These are phyloP conservation scores for Synergus itoensis DNA, from an alignment of 2,888 invertebrate genomes.

Conservation along the genomic window DNA sequence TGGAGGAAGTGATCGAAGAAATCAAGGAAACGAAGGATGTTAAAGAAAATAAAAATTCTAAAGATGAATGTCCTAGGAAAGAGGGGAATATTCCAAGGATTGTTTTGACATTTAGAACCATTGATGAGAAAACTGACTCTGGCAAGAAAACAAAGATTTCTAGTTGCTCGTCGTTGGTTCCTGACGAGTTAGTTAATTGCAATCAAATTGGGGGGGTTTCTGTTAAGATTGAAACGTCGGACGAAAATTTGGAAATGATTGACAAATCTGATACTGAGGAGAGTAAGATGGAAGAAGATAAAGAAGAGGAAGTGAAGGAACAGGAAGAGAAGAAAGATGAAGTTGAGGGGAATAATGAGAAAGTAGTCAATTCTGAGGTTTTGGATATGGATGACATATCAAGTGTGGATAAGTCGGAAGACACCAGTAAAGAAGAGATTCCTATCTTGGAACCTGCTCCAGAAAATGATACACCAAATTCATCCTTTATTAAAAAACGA, in stretches of 20 bases:
- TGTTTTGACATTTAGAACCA: conserved; percentile 82
- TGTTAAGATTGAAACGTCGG: conserved; percentile 74
- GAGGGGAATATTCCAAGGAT: conserved; percentile 80
- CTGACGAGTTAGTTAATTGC: conserved; percentile 72
- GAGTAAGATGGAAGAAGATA: conserved; percentile 60
- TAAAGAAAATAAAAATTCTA: conserved; percentile 25
- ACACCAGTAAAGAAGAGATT: conserved; percentile 45
- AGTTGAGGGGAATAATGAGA: conserved; percentile 43
- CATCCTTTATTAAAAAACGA: conserved; percentile 66
- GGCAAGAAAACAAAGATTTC: conserved; percentile 75
- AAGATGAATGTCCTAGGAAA: conserved; percentile 62
- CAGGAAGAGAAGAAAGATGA: conserved; percentile 47
- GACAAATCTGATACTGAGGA: conserved; percentile 81
- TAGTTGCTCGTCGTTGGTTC: conserved; percentile 73
- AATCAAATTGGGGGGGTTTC: conserved; percentile 75
- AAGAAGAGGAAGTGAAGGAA: conserved; percentile 48
- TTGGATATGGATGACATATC: conserved; percentile 47
- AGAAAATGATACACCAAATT: conserved; percentile 50
- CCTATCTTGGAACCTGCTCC: conserved; percentile 29
- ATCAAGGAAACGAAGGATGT: conserved; percentile 27
- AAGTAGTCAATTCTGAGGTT: conserved; percentile 40
- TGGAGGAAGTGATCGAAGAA: conserved; percentile 14
- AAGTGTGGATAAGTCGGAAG: conserved; percentile 47
- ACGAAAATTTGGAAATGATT: conserved; percentile 68
- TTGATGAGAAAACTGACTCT: conserved; percentile 76